Evolutionary conservation across 37 sponge, comb jelly and placozoan species (phyloP).

Genomic region (Cliona cf. orientalis): DNA sequence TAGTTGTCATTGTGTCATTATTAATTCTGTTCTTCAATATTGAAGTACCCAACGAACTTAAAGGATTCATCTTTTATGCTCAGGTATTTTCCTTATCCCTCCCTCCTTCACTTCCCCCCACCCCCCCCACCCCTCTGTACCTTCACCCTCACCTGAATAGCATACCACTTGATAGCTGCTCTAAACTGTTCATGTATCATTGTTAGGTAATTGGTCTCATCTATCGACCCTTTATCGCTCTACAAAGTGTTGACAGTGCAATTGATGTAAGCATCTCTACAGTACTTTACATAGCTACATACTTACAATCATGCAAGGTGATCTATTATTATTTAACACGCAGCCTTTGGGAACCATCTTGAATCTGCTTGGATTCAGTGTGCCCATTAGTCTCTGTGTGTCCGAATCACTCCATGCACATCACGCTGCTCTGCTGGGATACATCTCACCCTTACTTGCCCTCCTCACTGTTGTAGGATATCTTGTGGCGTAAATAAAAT

Average conservation of each 20-base stretch:
- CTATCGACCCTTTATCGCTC: constrained; percentile 52
- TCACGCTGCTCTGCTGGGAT: constrained; percentile 68
- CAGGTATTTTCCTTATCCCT: no score
- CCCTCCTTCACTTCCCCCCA: no score
- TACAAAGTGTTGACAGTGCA: not conserved
- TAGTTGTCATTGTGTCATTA: constrained; percentile 48
- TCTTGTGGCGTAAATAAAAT: constrained; percentile 37
- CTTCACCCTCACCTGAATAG: no score
- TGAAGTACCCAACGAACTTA: constrained; percentile 69
- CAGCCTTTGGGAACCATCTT: constrained; percentile 25
- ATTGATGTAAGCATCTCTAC: constrained; percentile 16
- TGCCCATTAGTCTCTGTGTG: constrained; percentile 71
- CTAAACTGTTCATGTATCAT: not conserved
- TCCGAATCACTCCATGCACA: constrained; percentile 35
- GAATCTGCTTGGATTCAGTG: constrained; percentile 73
- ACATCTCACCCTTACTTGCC: constrained; percentile 66
- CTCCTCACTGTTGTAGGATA: constrained; percentile 31
- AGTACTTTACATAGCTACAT: not conserved
- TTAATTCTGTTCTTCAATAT: constrained; percentile 61
- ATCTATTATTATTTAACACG: no score
- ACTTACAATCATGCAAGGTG: not conserved
- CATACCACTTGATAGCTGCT: no score
- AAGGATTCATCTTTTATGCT: constrained; percentile 76
- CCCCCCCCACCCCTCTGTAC: no score
- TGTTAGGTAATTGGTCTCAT: constrained; percentile 79